Conservation (phyloP, 2,888 invertebrate species). For the Orgyia antiqua region DNA sequence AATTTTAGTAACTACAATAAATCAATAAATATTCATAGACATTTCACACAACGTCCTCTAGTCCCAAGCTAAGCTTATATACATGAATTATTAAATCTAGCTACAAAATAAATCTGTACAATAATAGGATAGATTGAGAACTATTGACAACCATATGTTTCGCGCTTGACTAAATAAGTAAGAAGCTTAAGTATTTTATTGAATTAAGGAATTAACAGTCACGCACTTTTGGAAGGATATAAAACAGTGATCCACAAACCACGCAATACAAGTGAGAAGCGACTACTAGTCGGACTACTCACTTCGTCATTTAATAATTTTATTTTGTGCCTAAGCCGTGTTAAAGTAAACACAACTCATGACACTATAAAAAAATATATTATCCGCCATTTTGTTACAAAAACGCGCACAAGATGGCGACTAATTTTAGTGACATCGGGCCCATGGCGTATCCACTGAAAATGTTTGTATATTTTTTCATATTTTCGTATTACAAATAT, state of each 20-base stretch:
- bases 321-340: conserved; percentile 21
- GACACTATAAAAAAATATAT: conserved; percentile 30
- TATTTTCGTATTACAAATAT: neutral
- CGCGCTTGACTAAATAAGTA: conserved; percentile 67
- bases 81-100: too few relatives aligned
- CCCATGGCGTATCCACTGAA: conserved; percentile 65
- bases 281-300: conserved; percentile 75
- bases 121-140: conserved; percentile 51
- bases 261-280: conserved; percentile 71
- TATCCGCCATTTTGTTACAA: conserved; percentile 44
- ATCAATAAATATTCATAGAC: too few relatives aligned
- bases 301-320: conserved; percentile 56
- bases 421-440: conserved; percentile 59
- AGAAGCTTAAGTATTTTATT: conserved; percentile 75
- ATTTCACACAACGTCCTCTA: too few relatives aligned
- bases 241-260: conserved; percentile 39
- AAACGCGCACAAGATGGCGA: conserved; percentile 57
- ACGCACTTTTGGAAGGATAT: conserved; percentile 67
- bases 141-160: conserved; percentile 42
- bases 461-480: conserved; percentile 54
- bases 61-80: too few relatives aligned
- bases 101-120: conserved; percentile 32
- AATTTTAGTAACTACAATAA: too few relatives aligned
- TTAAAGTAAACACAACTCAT: conserved; percentile 33
- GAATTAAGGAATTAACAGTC: conserved; percentile 75